Evolutionary conservation across 2,888 invertebrate genomes (phyloP).

Genomic region (Pinctada fucata): DNA sequence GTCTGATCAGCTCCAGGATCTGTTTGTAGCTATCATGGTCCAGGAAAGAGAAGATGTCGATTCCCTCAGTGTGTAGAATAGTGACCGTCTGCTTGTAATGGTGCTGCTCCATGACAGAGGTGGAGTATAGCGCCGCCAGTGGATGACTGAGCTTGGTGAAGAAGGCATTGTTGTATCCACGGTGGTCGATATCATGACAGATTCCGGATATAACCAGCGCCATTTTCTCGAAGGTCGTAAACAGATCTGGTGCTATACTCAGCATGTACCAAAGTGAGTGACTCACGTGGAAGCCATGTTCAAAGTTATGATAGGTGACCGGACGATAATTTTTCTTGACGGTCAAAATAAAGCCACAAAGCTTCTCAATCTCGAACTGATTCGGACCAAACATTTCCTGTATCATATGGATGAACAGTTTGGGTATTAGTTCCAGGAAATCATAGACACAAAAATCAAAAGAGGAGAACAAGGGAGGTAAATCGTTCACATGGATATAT

Average conservation of each 20-base stretch:
- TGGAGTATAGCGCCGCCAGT: slow-evolving; percentile 63
- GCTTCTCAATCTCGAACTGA: slow-evolving; percentile 55
- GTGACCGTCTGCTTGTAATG: slow-evolving; percentile 66
- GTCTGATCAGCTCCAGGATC: slow-evolving; percentile 55
- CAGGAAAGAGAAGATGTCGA: slow-evolving; percentile 62
- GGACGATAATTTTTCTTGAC: slow-evolving; percentile 67
- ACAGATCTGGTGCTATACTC: slow-evolving; percentile 33
- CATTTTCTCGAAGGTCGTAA: slow-evolving; percentile 51
- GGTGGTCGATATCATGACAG: slow-evolving; percentile 70
- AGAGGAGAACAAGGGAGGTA: slow-evolving; percentile 50
- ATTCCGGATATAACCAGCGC: slow-evolving; percentile 61
- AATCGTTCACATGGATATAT: slow-evolving; percentile 37
- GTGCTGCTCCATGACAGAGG: slow-evolving; percentile 70
- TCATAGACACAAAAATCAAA: slow-evolving; percentile 51
- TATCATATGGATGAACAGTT: slow-evolving; percentile 58
- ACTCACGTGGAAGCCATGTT: slow-evolving; percentile 67
- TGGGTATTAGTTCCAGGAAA: slow-evolving; percentile 48
- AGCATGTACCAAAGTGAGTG: slow-evolving; percentile 62
- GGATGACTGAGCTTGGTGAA: slow-evolving; percentile 61
- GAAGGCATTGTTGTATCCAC: slow-evolving; percentile 68
- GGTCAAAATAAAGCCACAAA: slow-evolving; percentile 62
- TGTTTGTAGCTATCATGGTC: slow-evolving; percentile 54
- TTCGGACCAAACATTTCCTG: slow-evolving; percentile 48
- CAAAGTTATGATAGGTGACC: slow-evolving; percentile 68
- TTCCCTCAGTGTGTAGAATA: slow-evolving; percentile 61